Percentiles rank a stretch among this genome's conserved stretches.
Conservation (phyloP, 2,888 invertebrate species). For the Lasioglossum malachurum region DNA sequence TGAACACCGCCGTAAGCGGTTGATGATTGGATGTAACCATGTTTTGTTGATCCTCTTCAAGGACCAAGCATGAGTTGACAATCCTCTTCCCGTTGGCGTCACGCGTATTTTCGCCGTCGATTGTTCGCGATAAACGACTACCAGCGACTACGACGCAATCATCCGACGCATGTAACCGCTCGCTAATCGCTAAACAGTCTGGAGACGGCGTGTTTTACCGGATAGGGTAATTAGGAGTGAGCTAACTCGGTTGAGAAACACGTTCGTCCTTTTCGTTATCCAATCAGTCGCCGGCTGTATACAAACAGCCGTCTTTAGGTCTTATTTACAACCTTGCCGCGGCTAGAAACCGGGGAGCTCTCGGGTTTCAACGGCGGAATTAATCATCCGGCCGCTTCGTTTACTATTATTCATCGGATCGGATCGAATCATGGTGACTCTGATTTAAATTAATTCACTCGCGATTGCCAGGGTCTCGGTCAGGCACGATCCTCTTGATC, state of each 20-base stretch:
- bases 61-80: neutral
- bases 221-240: conserved; percentile 56
- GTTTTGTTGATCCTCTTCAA: neutral
- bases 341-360: neutral
- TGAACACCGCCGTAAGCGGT: neutral
- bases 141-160: conserved; percentile 44
- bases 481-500: neutral
- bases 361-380: conserved; percentile 43
- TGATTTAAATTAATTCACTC: neutral
- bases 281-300: conserved; percentile 28
- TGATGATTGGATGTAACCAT: neutral
- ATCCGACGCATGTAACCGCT: conserved; percentile 30
- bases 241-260: conserved; percentile 34
- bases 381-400: conserved; percentile 34
- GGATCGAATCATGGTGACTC: neutral
- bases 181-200: conserved; percentile 47
- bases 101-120: neutral
- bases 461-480: neutral
- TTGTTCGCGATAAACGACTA: neutral
- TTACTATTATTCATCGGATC: conserved; percentile 15
- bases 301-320: conserved; percentile 32
- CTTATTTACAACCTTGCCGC: conserved; percentile 59
- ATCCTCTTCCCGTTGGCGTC: neutral
- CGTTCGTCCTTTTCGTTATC: conserved; percentile 57
- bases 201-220: conserved; percentile 39